Conservation (phyloP, 2,888 invertebrate genomes). For the Coelopa pilipes region DNA sequence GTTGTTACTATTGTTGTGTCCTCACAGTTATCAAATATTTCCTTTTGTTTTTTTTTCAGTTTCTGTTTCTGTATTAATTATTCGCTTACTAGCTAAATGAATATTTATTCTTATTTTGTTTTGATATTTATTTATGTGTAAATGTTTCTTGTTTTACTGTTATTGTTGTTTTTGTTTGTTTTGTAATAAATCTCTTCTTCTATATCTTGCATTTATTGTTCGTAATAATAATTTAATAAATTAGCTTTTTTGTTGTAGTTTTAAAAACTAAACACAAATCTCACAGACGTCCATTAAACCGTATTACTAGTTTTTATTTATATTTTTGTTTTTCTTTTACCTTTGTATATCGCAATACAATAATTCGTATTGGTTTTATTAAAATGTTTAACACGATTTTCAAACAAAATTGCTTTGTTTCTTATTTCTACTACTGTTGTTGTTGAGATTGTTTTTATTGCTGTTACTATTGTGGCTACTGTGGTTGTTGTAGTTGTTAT, state of each 20-base stretch:
- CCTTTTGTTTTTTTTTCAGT: constrained; percentile 20
- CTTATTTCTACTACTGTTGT: constrained; percentile 10
- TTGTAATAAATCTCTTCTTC: not conserved
- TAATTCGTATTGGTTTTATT: constrained; percentile 26
- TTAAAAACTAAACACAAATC: constrained; percentile 48
- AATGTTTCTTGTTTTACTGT: constrained; percentile 16
- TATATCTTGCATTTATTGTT: too few relatives aligned
- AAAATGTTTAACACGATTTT: constrained; percentile 38
- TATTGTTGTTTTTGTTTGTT: constrained; percentile 1
- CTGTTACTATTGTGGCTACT: not conserved
- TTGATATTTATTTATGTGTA: constrained; percentile 13
- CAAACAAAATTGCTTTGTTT: constrained; percentile 41
- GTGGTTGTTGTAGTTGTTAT: not conserved
- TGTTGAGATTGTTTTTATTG: constrained; percentile 24
- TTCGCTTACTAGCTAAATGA: not conserved
- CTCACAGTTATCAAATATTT: constrained; percentile 41
- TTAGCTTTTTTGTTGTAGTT: constrained; percentile 37
- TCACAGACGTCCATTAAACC: constrained; percentile 53
- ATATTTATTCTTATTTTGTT: constrained; percentile 21
- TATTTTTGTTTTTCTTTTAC: constrained; percentile 21
- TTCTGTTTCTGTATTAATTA: constrained; percentile 22
- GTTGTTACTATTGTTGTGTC: constrained; percentile 13
- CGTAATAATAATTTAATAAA: constrained; percentile 10
- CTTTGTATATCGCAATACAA: constrained; percentile 8
- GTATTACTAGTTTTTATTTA: constrained; percentile 35